Evolutionary conservation across 2,797 vertebrate genomes (phyloP).

Genomic region (Schizothorax lantsangensis): DNA sequence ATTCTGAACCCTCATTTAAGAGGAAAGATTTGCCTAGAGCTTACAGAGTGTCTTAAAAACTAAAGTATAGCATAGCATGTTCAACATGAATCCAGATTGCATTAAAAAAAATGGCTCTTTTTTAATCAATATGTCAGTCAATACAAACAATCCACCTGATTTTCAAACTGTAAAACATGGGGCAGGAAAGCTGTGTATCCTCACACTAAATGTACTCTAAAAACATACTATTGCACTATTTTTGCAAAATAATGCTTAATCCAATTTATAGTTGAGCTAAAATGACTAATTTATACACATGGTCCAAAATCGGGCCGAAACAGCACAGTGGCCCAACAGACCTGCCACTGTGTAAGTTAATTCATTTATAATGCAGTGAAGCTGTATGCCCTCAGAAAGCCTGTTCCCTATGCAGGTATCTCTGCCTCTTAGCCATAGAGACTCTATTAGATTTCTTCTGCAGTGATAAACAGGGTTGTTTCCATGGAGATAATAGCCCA

Average conservation of each 20-base stretch:
- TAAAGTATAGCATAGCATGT: background rate
- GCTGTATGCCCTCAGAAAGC: background rate
- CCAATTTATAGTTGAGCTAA: background rate
- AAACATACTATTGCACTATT: background rate
- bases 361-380: background rate
- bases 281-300: background rate
- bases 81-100: background rate
- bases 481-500: constrained; percentile 38
- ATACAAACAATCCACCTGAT: background rate
- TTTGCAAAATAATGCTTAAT: background rate
- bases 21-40: background rate
- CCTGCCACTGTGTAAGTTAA: background rate
- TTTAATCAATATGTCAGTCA: background rate
- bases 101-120: background rate
- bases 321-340: background rate
- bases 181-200: background rate
- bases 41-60: background rate
- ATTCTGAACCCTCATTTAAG: background rate
- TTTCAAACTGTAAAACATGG: background rate
- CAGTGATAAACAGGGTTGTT: constrained; percentile 41
- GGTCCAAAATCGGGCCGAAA: background rate
- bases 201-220: background rate
- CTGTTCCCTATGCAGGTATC: background rate
- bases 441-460: constrained; percentile 30
- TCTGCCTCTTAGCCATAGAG: constrained; percentile 1